Percentiles rank a stretch among this genome's conserved stretches.
Evolutionary conservation across 2,113 vertebrate species (phyloP).

Genomic region (Eptesicus fuscus): DNA sequence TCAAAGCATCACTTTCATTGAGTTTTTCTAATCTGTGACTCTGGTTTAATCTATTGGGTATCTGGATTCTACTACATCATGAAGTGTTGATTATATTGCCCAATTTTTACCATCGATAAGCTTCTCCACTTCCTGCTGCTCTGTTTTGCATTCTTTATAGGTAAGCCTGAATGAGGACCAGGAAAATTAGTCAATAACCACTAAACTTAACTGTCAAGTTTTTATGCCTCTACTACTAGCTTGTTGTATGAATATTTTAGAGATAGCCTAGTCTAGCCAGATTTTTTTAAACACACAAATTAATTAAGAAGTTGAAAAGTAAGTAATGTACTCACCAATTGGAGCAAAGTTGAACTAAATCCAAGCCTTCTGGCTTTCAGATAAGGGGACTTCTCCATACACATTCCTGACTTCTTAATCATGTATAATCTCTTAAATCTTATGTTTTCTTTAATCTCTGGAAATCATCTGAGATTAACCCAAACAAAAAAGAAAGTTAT

Average conservation of each 20-base stretch:
- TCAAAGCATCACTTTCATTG: neutral
- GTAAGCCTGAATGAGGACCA: neutral
- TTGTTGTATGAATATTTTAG: neutral
- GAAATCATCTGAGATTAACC: neutral
- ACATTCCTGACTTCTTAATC: neutral
- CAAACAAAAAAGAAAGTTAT: neutral
- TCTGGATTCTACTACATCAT: accelerated
- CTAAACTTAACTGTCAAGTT: neutral
- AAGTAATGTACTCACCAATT: neutral
- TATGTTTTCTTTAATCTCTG: neutral
- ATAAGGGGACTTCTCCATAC: neutral
- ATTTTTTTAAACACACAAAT: neutral
- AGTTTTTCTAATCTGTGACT: neutral
- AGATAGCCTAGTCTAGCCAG: neutral
- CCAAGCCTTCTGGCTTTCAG: neutral
- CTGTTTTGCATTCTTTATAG: neutral
- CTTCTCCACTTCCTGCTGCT: neutral
- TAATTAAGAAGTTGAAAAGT: neutral
- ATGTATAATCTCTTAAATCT: neutral
- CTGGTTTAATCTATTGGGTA: neutral
- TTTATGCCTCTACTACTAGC: neutral
- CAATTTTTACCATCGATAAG: neutral
- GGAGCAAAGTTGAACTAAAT: neutral
- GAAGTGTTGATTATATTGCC: neutral
- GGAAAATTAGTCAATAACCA: neutral